Percentiles rank a stretch among this genome's conserved stretches.
Conservation (phyloP, 2,888 invertebrate genomes). For the Muschampia plurimacula region DNA sequence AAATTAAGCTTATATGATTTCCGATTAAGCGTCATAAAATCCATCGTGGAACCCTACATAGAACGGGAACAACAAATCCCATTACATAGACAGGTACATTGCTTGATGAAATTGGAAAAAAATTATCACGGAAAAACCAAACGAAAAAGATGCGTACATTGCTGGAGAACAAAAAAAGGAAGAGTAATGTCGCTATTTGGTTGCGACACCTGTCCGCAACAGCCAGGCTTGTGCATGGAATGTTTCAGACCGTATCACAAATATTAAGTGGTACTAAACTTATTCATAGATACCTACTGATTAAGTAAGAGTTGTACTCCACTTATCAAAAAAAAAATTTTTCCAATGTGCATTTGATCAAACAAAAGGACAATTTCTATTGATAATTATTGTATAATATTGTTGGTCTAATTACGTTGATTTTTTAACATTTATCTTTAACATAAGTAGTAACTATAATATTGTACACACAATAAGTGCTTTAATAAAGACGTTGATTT, state of each 20-base stretch:
- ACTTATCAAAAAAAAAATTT: conserved; percentile 11
- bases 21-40: conserved; percentile 12
- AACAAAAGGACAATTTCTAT: conserved; percentile 10
- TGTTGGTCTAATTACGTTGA: conserved; percentile 12
- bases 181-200: conserved; percentile 12
- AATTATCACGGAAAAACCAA: conserved; percentile 12
- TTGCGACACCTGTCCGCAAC: conserved; percentile 12
- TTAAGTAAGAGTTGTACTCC: conserved; percentile 12
- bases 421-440: conserved; percentile 12
- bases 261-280: conserved; percentile 12
- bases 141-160: conserved; percentile 12
- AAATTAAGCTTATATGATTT: conserved; percentile 12
- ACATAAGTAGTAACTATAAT: conserved; percentile 12
- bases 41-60: conserved; percentile 12
- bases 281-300: conserved; percentile 12
- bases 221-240: conserved; percentile 9
- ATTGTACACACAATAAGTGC: conserved; percentile 9
- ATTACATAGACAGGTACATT: conserved; percentile 12
- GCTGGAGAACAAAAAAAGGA: conserved; percentile 12
- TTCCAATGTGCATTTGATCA: conserved; percentile 12
- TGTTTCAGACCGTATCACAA: conserved; percentile 12
- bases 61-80: conserved; percentile 12
- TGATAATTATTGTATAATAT: conserved; percentile 12
- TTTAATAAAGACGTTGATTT: conserved; percentile 12
- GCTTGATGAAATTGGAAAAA: conserved; percentile 12